Base-by-base conservation (phyloP, 2,797 vertebrate species). In the Channallabes apus region DNA sequence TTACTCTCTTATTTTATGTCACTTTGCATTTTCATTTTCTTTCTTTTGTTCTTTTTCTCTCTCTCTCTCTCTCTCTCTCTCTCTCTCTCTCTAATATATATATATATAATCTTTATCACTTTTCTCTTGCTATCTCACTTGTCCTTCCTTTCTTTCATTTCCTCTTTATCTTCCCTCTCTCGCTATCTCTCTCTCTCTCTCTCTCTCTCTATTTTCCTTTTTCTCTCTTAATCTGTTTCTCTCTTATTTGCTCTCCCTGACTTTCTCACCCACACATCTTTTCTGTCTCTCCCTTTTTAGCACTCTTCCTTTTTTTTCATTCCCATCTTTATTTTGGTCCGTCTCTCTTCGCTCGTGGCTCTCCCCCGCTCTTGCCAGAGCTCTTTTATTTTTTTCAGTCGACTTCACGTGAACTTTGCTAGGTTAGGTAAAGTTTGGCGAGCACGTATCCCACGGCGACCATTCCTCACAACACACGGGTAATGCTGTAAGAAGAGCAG, bases 401-500 rank as follows among this genome's bases (percentile, higher is more conserved):
- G 73, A 32, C 27, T 76, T 27, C 15, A 3, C 18, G 3, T n/a
- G 76, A 62, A 62, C 76, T 79, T 62, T 79, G 76, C 58, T 79
- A 32, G 12, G 32, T 62, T n/a, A 41, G 58, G 32, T 41, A 15
- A 78, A 67, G 56, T 82, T 86, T 29, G 5, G 38, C 68, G 76
- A 59, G 76, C 1, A 86, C 82, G 90, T 89, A 88, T 87, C 78
- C 79, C 82, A 72, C 83, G 84, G 77, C 81, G 87, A 84, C 87
- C 59, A 64, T 90, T 89, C 91, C 69, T 69, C 65, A 83, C 71
- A 67, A 64, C 87, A 90, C 91, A 89, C 91, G 92, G 86, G 91
- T 92, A 93, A 93, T 93, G 92, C 91, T 92, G 90, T 89, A 88
- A 91, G 93, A 91, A 89, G 88, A 89, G 88, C 90, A 86, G 82